Conservation (phyloP, 2,888 invertebrate species). For the Hydraecia micacea region DNA sequence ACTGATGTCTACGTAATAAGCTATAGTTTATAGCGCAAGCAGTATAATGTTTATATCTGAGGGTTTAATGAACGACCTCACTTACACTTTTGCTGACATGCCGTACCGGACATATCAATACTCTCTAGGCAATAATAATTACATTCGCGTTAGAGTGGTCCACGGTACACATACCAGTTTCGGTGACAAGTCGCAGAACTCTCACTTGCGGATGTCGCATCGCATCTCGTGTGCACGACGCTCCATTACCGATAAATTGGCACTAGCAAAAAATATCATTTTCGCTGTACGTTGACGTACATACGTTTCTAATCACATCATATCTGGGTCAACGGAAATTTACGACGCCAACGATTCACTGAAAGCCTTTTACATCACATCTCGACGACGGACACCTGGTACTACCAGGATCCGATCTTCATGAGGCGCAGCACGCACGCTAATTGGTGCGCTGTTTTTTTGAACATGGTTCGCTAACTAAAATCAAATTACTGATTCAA, state of each 20-base stretch:
- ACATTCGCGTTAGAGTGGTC: conserved; percentile 78
- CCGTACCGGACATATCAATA: conserved; percentile 83
- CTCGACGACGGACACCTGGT: conserved; percentile 79
- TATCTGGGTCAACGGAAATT: conserved; percentile 89
- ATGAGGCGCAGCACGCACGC: conserved; percentile 74
- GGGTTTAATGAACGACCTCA: conserved; percentile 83
- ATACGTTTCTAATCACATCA: conserved; percentile 88
- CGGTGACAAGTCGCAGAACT: conserved; percentile 88
- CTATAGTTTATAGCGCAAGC: conserved; percentile 59
- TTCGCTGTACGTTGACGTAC: conserved; percentile 81
- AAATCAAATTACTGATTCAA: conserved; percentile 74
- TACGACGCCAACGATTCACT: conserved; percentile 84
- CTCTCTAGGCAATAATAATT: conserved; percentile 84
- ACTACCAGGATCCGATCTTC: conserved; percentile 87
- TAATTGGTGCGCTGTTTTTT: conserved; percentile 79
- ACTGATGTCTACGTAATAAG: conserved; percentile 41
- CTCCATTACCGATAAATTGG: conserved; percentile 86
- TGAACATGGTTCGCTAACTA: conserved; percentile 76
- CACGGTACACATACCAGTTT: conserved; percentile 86
- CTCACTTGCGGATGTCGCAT: conserved; percentile 88
- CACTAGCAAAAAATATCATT: conserved; percentile 87
- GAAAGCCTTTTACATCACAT: conserved; percentile 89
- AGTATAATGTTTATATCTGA: conserved; percentile 71
- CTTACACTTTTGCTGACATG: conserved; percentile 82
- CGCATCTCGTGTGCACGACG: conserved; percentile 83